Evolutionary conservation across 2,888 invertebrate genomes (phyloP).

Genomic region (Pandemis heparana): DNA sequence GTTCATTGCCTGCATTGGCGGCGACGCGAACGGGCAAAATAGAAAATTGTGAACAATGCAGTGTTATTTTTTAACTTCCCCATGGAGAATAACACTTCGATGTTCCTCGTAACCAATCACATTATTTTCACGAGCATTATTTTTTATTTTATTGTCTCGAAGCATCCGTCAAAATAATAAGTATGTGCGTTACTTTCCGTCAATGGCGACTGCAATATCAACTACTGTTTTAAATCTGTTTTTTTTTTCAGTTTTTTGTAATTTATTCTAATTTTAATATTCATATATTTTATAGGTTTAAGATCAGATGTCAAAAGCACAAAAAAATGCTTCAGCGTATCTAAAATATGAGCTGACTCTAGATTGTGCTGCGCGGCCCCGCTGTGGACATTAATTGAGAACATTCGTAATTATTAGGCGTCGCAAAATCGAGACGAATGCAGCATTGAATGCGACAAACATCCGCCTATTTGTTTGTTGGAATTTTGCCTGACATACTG

Average conservation of each 20-base stretch:
- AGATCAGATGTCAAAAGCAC: background rate
- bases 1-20: constrained; percentile 61
- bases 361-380: background rate
- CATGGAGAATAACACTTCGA: constrained; percentile 46
- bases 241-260: too few species aligned
- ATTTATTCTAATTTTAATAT: too few species aligned
- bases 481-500: background rate
- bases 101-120: background rate
- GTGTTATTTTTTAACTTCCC: constrained; percentile 70
- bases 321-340: background rate
- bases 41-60: constrained; percentile 79
- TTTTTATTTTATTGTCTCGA: background rate
- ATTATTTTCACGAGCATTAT: background rate
- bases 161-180: background rate
- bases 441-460: background rate
- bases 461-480: background rate
- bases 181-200: too few species aligned
- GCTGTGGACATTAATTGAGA: background rate
- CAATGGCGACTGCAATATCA: too few species aligned
- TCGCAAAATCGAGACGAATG: background rate
- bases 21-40: constrained; percentile 69
- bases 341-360: background rate
- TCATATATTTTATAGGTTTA: too few species aligned
- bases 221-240: too few species aligned
- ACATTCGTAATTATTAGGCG: background rate